Evolutionary conservation across 2,888 invertebrate species (phyloP), one percentile per base, ranked within the genome.

Genomic region (Microctonus hyperodae): DNA sequence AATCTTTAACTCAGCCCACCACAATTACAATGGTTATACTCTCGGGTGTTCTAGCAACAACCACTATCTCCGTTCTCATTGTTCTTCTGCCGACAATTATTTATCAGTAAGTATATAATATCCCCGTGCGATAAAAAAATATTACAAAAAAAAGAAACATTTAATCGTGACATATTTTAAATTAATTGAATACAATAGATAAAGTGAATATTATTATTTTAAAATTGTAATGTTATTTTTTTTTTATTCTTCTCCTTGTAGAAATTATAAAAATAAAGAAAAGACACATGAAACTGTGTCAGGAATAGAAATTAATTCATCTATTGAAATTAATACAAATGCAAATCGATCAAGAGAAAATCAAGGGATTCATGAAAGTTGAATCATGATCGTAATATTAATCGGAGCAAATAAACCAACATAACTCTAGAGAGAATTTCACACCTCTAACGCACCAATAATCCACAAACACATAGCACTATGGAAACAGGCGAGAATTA

Each of bases 31-130:
- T 58, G 20, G 67, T 67, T 10, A 53, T 70, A 23, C 65, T 72
- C 35, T 59, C 64, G 13, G 70, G 65, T 37, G 28, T 70, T 40
- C n/a, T 71, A 55, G 67, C 68, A 48, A 66, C 58, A 6, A 16
- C 63, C 1, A 58, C 70, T 2, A 25, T 56, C 0, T 57, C 58
- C 0, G 71, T 77, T 0, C 31, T 72, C 16, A 0, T 71, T 5
- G 60, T 76, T 22, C 61, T 77, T 20, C 33, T 73, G 1, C 74
- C 75, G 0, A 75, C 74, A 0, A 37, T 74, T 0, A 5, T 72
- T 28, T 77, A 74, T 44, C 56, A 73, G 76, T 77, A 64, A 75
- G 75, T 74, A 71, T 28, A 23, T 20, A 33, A 11, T 10, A 16
- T 20, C 16, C 16, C 16, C 4, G 44, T 44, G n/a, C n/a, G n/a